These are phyloP conservation scores for Prionace glauca DNA, from an alignment of 2,797 vertebrate species.

Conservation along the genomic window DNA sequence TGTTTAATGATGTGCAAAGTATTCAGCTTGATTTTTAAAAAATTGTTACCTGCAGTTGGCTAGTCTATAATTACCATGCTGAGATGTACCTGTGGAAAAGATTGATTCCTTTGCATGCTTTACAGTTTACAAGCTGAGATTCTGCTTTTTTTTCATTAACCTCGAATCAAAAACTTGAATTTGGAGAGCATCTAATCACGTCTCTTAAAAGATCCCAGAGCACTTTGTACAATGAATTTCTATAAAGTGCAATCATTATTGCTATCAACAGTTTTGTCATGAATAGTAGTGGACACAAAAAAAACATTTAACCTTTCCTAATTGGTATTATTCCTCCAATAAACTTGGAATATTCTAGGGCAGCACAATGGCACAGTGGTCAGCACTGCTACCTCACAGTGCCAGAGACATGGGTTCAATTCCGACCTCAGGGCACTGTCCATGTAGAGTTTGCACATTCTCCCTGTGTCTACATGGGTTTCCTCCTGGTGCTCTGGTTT, in stretches of 20 bases:
- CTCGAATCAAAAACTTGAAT: not conserved
- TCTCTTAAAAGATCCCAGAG: not conserved
- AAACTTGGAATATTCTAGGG: not conserved
- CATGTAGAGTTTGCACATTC: too few relatives aligned
- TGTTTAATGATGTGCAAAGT: not conserved
- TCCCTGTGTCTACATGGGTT: too few relatives aligned
- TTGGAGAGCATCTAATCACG: not conserved
- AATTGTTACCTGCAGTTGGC: not conserved
- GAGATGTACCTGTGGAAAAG: not conserved
- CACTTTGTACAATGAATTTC: not conserved
- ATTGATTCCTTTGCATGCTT: not conserved
- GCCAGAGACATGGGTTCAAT: too few relatives aligned
- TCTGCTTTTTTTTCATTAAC: not conserved
- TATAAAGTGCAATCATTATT: not conserved
- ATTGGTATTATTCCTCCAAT: not conserved
- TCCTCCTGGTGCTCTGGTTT: too few relatives aligned
- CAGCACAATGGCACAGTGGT: too few relatives aligned
- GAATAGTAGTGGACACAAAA: not conserved
- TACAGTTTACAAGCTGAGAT: not conserved
- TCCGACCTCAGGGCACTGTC: too few relatives aligned
- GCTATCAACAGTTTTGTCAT: not conserved
- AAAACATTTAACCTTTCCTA: not conserved
- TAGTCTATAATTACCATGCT: not conserved
- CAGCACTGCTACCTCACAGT: too few relatives aligned
- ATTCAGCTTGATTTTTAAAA: not conserved